Conservation (phyloP, 2,113 vertebrate genomes). For the Dipodomys spectabilis region DNA sequence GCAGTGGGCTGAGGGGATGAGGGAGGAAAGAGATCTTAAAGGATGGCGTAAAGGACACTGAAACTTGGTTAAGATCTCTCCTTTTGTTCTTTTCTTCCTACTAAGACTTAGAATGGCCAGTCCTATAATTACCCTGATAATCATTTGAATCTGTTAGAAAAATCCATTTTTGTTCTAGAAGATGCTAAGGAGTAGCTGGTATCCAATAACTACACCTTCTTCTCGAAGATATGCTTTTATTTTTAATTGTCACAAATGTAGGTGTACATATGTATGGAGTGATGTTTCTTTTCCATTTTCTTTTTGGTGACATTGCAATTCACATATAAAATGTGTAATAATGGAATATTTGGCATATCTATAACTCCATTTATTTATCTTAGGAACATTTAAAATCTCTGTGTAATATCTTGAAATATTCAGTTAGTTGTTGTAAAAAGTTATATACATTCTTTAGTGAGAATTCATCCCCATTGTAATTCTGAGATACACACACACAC, state of each 20-base stretch:
- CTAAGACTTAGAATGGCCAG: not conserved
- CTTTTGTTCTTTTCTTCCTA: not conserved
- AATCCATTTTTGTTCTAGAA: not conserved
- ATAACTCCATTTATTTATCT: not conserved
- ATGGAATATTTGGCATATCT: not conserved
- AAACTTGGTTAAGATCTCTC: not conserved
- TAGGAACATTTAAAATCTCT: not conserved
- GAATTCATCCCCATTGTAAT: not conserved
- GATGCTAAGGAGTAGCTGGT: not conserved
- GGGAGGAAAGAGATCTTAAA: not conserved
- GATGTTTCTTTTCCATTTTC: no score
- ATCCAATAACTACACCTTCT: not conserved
- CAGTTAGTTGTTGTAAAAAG: not conserved
- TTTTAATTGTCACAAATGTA: not conserved
- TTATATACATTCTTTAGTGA: not conserved
- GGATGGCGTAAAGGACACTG: no score
- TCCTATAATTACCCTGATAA: not conserved
- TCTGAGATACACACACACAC: not conserved
- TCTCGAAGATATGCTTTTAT: not conserved
- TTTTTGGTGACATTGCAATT: not conserved
- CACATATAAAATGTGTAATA: not conserved
- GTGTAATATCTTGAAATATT: not conserved
- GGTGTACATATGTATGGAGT: not conserved
- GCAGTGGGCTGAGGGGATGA: no score
- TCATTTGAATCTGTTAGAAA: not conserved